phyloP scores from a whole-genome alignment of 2,888 invertebrate species.

The Micropterix aruncella region DNA sequence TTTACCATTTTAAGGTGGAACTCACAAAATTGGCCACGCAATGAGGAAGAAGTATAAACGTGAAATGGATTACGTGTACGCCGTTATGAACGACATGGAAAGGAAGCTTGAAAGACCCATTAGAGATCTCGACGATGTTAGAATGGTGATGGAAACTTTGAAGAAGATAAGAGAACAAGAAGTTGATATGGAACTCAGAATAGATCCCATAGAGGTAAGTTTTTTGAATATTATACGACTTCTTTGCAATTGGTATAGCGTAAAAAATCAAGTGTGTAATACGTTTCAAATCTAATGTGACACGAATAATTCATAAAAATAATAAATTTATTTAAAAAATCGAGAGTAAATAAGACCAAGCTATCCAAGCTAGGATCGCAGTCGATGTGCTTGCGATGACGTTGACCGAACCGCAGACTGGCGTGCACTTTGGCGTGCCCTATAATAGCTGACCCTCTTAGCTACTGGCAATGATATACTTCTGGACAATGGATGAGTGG shows the following conservation, averaged over 20 bases:
- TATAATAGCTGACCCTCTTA: no score
- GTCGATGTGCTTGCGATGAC: no score
- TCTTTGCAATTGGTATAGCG: no score
- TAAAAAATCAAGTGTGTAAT: no score
- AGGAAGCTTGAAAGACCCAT: slow-evolving; percentile 79
- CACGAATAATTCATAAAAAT: no score
- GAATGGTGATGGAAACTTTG: slow-evolving; percentile 85
- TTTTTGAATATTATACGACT: slow-evolving; percentile 1
- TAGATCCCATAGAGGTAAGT: slow-evolving; percentile 79
- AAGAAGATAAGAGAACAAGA: slow-evolving; percentile 90
- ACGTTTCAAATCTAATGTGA: no score
- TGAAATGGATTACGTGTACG: slow-evolving; percentile 89
- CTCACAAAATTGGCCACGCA: slow-evolving; percentile 68
- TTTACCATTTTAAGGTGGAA: slow-evolving; percentile 44
- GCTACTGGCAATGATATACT: no score
- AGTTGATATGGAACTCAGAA: slow-evolving; percentile 87
- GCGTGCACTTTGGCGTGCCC: no score
- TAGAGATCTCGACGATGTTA: slow-evolving; percentile 85
- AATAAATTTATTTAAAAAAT: slow-evolving; percentile 5
- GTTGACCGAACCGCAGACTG: no score
- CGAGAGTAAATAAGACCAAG: no score
- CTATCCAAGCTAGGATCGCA: no score
- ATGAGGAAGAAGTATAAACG: slow-evolving; percentile 81
- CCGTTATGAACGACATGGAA: slow-evolving; percentile 85
- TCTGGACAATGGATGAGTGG: no score